Base-by-base conservation (phyloP, 2,888 invertebrate species). In the Cerastoderma edule region DNA sequence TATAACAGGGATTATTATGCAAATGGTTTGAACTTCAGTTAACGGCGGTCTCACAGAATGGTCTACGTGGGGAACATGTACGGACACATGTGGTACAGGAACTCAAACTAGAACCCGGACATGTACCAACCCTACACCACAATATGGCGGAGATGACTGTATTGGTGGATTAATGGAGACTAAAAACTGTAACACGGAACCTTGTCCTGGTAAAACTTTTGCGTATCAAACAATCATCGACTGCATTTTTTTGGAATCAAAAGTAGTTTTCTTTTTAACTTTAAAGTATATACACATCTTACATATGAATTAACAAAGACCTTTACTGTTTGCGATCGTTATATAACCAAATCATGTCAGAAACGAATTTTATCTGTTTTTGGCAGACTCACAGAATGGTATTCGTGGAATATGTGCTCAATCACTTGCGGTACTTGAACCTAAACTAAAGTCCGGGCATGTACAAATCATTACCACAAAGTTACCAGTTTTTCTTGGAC, bases 91-190 rank as follows among this genome's bases (percentile, higher is more conserved):
- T n/a, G n/a, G n/a, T n/a, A n/a, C n/a, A n/a, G n/a, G 33, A 13
- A 19, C 19, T 10, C 35, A 69, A 28, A 32, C 57, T 4, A 33
- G 79, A 6, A 48, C 56, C 1, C 35, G 79, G 6, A 39, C 54
- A 2, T 80, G 79, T 65, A 48, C 65, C 2, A 65, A 48, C 24
- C 69, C 69, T 22, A 28, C 2, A 27, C 64, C 71, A 3, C 64
- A 71, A 32, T 71, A 64, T 78, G 87, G 86, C 32, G 91, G 91
- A 8, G 60, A 35, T 8, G 70, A 71, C 39, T 91, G 91, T 75
- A 30, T 65, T 0, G 89, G 88, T 1, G 67, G 63, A 10, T 48
- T n/a, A 16, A 69, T 67, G 6, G 82, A 87, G 8, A 78, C 71
- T 6, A 75, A 81, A 54, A 66, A 46, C 16, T 91, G 91, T 67